A percentile compares a stretch with the other conserved stretches of the same genome.
Conservation (phyloP, 1,140 invertebrate species). For the Cryptotermes secundus region DNA sequence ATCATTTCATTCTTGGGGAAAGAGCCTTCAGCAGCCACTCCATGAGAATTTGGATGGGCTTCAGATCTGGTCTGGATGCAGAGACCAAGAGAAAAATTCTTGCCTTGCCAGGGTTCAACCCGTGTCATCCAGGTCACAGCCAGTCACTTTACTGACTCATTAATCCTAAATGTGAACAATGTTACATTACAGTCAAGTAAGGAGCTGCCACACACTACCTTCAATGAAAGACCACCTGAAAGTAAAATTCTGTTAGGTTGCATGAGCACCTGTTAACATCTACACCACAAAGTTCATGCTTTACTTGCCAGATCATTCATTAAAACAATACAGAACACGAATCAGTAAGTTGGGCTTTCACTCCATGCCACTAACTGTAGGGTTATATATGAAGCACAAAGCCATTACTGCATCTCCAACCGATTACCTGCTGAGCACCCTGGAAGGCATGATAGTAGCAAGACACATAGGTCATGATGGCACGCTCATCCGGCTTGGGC, state of each 20-base stretch:
- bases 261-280: background rate
- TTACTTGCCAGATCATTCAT: background rate
- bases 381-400: slow-evolving; percentile 7
- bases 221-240: background rate
- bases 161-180: background rate
- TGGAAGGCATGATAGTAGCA: slow-evolving; percentile 99
- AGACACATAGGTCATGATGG: slow-evolving; percentile 98
- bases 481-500: slow-evolving; percentile 95
- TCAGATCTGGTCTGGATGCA: too few relatives aligned
- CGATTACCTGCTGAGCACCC: slow-evolving; percentile 90
- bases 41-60: too few relatives aligned
- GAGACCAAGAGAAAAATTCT: too few relatives aligned
- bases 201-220: background rate
- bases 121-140: too few relatives aligned
- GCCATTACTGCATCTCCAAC: background rate
- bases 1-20: too few relatives aligned
- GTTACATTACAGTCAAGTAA: background rate
- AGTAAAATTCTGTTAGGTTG: background rate
- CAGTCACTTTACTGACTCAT: too few relatives aligned
- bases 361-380: background rate
- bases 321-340: background rate
- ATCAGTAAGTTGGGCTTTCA: background rate
- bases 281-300: slow-evolving; percentile 15
- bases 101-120: too few relatives aligned
- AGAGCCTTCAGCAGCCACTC: too few relatives aligned